A percentile compares a stretch with the other conserved stretches of the same genome.
Evolutionary conservation across 2,113 vertebrate genomes (phyloP).

Genomic region (Brienomyrus brachyistius): DNA sequence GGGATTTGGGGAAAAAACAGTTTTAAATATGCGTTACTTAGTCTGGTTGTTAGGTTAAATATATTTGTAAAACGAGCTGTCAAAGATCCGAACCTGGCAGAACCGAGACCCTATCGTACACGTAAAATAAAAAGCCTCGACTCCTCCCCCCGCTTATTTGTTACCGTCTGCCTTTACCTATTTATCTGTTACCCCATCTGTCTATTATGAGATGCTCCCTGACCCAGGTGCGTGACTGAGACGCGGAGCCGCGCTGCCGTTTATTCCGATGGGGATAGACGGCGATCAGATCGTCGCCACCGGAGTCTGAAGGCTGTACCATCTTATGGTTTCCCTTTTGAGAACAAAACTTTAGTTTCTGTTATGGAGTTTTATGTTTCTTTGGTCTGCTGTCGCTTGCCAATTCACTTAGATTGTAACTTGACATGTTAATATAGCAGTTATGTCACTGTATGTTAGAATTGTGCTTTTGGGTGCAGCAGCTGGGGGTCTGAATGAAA

Average conservation of each 20-base stretch:
- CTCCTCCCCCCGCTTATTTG: not conserved
- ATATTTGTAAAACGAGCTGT: not conserved
- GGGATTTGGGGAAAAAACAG: not conserved
- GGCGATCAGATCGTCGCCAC: not conserved
- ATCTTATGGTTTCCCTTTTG: not conserved
- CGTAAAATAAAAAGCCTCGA: not conserved
- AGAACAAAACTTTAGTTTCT: not conserved
- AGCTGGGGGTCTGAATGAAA: not conserved
- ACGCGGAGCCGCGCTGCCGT: not conserved
- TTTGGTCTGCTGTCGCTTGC: not conserved
- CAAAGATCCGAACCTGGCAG: not conserved
- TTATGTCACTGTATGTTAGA: not conserved
- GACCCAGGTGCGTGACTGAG: not conserved
- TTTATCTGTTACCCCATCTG: not conserved
- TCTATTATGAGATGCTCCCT: not conserved
- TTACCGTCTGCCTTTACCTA: not conserved
- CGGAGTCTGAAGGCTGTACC: not conserved
- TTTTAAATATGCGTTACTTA: not conserved
- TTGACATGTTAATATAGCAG: not conserved
- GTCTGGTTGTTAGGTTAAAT: not conserved
- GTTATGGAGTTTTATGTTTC: not conserved
- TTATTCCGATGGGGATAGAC: not conserved
- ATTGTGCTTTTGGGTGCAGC: not conserved
- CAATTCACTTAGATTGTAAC: not conserved
- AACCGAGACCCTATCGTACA: not conserved